These are phyloP conservation scores for Nephotettix cincticeps DNA, from an alignment of 1,140 invertebrate species.

Conservation along the genomic window DNA sequence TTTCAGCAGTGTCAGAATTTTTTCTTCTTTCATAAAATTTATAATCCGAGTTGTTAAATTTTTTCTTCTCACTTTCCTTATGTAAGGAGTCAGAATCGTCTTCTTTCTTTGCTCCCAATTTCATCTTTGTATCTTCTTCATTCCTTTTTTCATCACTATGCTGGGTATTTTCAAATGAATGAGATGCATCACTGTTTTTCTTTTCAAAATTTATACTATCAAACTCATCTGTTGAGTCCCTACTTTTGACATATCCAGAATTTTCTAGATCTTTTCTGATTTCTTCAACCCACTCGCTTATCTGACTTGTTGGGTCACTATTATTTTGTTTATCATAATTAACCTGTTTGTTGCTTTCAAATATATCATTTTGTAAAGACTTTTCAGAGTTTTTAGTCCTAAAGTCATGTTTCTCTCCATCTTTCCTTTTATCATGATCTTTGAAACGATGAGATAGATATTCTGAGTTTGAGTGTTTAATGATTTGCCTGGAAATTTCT, in stretches of 20 bases:
- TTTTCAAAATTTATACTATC: constrained; percentile 29
- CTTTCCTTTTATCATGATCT: constrained; percentile 42
- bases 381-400: constrained; percentile 34
- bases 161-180: not conserved
- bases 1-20: constrained; percentile 48
- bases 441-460: constrained; percentile 31
- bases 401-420: constrained; percentile 40
- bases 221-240: constrained; percentile 40
- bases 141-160: not conserved
- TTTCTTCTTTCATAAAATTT: constrained; percentile 49
- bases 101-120: not conserved
- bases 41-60: constrained; percentile 46
- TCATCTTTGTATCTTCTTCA: not conserved
- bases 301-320: constrained; percentile 20
- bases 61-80: constrained; percentile 17
- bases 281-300: constrained; percentile 29
- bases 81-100: not conserved
- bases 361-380: constrained; percentile 28
- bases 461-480: not conserved
- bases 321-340: constrained; percentile 32
- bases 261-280: constrained; percentile 41
- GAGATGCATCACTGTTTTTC: not conserved
- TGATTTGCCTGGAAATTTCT: not conserved
- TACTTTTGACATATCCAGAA: constrained; percentile 43
- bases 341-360: constrained; percentile 33